Base-by-base conservation (phyloP, 2,888 invertebrate genomes). In the Athalia circularis region DNA sequence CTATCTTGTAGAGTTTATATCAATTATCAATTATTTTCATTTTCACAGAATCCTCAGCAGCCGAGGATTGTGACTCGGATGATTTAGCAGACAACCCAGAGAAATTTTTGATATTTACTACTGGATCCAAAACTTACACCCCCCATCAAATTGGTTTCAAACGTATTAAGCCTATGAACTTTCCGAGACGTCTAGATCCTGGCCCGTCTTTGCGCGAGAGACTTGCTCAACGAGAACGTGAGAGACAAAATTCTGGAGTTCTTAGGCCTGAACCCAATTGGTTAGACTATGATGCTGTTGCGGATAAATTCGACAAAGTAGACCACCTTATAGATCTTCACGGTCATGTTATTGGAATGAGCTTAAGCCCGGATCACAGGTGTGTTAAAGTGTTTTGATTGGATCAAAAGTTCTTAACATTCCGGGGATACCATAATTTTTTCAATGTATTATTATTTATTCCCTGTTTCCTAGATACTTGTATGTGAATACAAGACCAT, bases 301-400 rank as follows among this genome's bases (percentile, higher is more conserved):
- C 93, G 6, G 93, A 94, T 85, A 93, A 93, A 84, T 95, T 94
- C 82, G 95, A 96, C 88, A 92, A 93, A 87, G 93, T 95, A 13
- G 96, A 97, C 90, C 94, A 95, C 89, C 90, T 95, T 6, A 95
- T 97, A 80, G 96, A 97, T 90, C 92, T 97, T 75, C 95, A 96
- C 87, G 96, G 96, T 0, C 96, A 96, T 87, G 96, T 97, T 79
- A 96, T 96, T 84, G 97, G 97, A 83, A 96, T 97, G 95, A 94
- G 95, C 2, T 91, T 97, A 11, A 96, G 96, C 80, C 96, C 96
- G 0, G 96, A 96, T 91, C 95, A 96, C 86, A 89, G 90, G 90
- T 89, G 11, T 61, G 62, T 65, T 65, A 65, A 3, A 59, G 29
- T 29, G 57, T 13, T 45, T n/a, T 15, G 11, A 65, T 11, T 72